Percentiles rank a stretch among this genome's conserved stretches.
phyloP scores from a whole-genome alignment of 2,113 vertebrate species.

The Clarias gariepinus region DNA sequence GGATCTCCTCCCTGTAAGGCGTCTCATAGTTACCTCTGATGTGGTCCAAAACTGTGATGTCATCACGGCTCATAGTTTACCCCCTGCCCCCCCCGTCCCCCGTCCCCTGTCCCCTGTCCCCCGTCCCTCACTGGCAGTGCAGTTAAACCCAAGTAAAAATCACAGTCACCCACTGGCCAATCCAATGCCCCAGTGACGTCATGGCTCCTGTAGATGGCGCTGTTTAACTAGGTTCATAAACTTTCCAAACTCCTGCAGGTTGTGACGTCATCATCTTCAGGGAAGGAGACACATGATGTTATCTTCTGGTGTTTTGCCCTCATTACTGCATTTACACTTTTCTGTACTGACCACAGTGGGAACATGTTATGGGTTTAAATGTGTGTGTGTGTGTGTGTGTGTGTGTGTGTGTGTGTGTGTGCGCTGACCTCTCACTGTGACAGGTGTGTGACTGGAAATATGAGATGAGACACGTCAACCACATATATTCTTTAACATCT shows the following conservation, averaged over 20 bases:
- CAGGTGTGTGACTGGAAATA: background rate
- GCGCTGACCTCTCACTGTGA: background rate
- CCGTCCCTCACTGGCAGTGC: too few species aligned
- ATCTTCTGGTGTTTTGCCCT: background rate
- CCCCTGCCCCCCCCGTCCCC: too few species aligned
- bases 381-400: slow-evolving; percentile 21
- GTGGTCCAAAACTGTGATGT: too few species aligned
- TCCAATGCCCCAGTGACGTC: background rate
- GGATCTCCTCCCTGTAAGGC: too few species aligned
- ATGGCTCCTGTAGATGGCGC: background rate
- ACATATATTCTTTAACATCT: background rate
- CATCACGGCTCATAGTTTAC: too few species aligned
- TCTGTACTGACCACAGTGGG: background rate
- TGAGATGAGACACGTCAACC: background rate
- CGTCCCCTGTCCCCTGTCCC: too few species aligned
- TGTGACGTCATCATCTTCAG: background rate
- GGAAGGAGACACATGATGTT: background rate
- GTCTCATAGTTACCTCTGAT: too few species aligned
- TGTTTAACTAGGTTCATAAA: background rate
- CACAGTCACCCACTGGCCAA: background rate
- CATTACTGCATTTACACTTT: background rate
- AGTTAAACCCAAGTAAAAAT: background rate
- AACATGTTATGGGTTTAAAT: background rate
- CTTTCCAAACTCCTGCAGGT: background rate
- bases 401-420: slow-evolving; percentile 1